Evolutionary conservation across 2,888 invertebrate genomes (phyloP), one percentile per base, ranked within the genome.

Genomic region (Diaphora mendica): DNA sequence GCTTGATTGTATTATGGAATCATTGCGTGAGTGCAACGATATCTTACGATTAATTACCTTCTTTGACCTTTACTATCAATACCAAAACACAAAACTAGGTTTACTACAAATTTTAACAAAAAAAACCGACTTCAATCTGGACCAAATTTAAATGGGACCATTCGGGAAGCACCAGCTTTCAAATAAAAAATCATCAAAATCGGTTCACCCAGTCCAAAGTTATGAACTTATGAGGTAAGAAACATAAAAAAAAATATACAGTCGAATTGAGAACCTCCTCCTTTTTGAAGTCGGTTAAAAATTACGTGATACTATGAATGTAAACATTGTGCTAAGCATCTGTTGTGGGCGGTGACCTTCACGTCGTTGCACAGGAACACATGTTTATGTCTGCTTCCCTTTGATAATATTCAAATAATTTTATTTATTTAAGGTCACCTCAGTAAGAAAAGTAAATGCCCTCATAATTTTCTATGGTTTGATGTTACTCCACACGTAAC

Each of bases 311-410:
- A 88, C 87, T 89, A 82, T 87, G 83, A 88, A 88, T 87, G 87
- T 92, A 91, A 92, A 92, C 90, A 91, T 85, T 80, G 83, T 86
- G 81, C 83, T 81, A 82, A 80, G 83, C 81, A 62, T 75, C 71
- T 71, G 82, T 87, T 86, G 92, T 90, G 87, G 91, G 91, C 88
- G 89, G 84, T 80, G 93, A 89, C 94, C 94, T 94, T 90, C 88
- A 88, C 91, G 91, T 92, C 90, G 92, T 92, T 81, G 73, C 81
- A 84, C 89, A 88, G 90, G 90, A 92, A 93, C 94, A 94, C 88
- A 92, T 95, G 94, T 93, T 93, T 92, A 91, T 88, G 86, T 91
- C 85, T 87, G 85, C 87, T 88, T 84, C 88, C 87, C 83, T 85
- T 87, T 89, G 86, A 87, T 88, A 84, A 86, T 83, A 81, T 79